Conservation (phyloP, 2,888 invertebrate genomes). For the Machimus atricapillus region DNA sequence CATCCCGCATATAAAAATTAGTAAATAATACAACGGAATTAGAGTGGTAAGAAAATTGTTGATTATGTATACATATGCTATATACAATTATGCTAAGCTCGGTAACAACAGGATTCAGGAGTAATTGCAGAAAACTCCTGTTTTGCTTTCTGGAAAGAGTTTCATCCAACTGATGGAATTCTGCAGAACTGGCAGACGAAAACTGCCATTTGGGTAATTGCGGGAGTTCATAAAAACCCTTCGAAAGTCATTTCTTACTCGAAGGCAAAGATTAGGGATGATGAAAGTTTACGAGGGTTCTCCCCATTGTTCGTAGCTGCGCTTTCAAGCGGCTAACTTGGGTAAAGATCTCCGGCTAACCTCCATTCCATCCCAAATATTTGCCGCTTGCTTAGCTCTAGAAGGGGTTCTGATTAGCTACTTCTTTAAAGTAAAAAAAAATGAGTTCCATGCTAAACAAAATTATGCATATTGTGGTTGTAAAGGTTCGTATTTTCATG, state of each 20-base stretch:
- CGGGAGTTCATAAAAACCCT: not conserved
- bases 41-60: not conserved
- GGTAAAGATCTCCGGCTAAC: not conserved
- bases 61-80: not conserved
- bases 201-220: not conserved
- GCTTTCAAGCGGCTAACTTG: not conserved
- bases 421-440: not conserved
- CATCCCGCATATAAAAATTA: not conserved
- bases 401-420: not conserved
- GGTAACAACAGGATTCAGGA: not conserved
- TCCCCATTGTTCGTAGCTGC: not conserved
- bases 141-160: not conserved
- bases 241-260: not conserved
- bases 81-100: not conserved
- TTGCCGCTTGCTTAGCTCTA: not conserved
- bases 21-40: not conserved
- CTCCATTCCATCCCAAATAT: not conserved
- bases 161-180: not conserved
- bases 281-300: not conserved
- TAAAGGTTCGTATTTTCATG: not conserved
- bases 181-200: not conserved
- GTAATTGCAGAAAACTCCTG: not conserved
- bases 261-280: not conserved
- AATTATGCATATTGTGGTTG: not conserved
- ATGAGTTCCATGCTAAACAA: not conserved